A percentile compares a stretch with the other conserved stretches of the same genome.
These are phyloP conservation scores for Elaphurus davidianus DNA, from an alignment of 2,113 vertebrate genomes.

Conservation along the genomic window DNA sequence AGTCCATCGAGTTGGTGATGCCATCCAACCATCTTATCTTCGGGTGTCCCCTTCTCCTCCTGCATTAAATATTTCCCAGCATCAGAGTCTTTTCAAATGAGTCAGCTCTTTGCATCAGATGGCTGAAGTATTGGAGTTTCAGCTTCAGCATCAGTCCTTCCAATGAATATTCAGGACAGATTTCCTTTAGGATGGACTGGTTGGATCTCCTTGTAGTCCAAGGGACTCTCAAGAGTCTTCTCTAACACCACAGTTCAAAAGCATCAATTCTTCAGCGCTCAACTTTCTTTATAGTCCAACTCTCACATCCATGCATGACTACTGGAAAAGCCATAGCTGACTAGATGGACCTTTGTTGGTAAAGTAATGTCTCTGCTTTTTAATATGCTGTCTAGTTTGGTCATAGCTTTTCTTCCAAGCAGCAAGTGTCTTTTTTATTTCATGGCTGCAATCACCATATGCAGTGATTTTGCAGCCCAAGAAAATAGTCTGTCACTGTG, in stretches of 20 bases:
- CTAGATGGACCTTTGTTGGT: not conserved
- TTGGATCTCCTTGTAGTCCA: not conserved
- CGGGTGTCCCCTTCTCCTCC: not conserved
- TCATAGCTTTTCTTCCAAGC: not conserved
- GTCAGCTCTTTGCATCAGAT: not conserved
- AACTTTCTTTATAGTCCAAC: not conserved
- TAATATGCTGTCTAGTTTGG: not conserved
- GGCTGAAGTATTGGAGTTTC: not conserved
- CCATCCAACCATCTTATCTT: not conserved
- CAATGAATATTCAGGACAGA: not conserved
- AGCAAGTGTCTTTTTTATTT: not conserved
- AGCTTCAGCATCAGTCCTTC: not conserved
- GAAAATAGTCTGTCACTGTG: not conserved
- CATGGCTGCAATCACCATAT: not conserved
- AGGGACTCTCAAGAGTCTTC: not conserved
- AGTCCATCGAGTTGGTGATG: not conserved
- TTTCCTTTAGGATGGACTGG: not conserved
- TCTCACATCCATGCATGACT: not conserved
- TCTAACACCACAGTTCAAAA: not conserved
- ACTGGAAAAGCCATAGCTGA: not conserved
- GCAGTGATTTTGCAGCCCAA: not conserved
- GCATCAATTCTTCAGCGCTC: not conserved
- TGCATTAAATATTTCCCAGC: not conserved
- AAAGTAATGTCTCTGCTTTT: not conserved
- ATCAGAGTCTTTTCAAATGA: not conserved